Evolutionary conservation across 30 jellyfish, hydroid and myxozoan genomes (phyloP), one percentile per base, ranked within the genome.

Genomic region (Turritopsis dohrnii): DNA sequence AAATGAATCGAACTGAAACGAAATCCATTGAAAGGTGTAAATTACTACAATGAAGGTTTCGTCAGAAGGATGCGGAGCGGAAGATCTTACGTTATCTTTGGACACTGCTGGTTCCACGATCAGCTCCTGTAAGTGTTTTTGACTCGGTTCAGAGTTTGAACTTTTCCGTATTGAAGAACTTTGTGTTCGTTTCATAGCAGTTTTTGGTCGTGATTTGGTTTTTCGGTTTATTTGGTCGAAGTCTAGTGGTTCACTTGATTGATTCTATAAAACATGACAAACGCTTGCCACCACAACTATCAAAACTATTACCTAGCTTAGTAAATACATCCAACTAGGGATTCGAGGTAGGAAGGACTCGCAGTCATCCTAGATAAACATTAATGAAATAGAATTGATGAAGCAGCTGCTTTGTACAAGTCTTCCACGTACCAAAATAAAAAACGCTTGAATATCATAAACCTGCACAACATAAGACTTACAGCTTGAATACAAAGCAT

Each of bases 401-500:
- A n/a, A n/a, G n/a, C n/a, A n/a, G n/a, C n/a, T n/a, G n/a, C n/a
- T n/a, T n/a, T n/a, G n/a, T n/a, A n/a, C n/a, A n/a, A n/a, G n/a
- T n/a, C n/a, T n/a, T n/a, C n/a, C n/a, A n/a, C 30, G 22, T n/a
- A 69, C 28, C 30, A 8, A 69, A 8, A 1, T 7, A 9, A n/a
- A n/a, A 0, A 7, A 23, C 77, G 73, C 77, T 0, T 1, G 28
- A 27, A 0, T 9, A 69, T 69, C 19, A 9, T 0, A 69, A 60
- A 18, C 0, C 73, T 18, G 22, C 0, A 60, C 73, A 21, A 69
- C 30, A 21, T 9, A 7, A 69, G 77, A 69, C 77, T 69, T 69
- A 69, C 77, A n/a, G 77, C 77, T 69, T 69, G 28, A 7, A 69
- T 69, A 27, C 77, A 69, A 17, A 69, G 28, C 77, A 69, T 69